Base-by-base conservation (phyloP, 2,888 invertebrate genomes). In the Drosophila tripunctata region DNA sequence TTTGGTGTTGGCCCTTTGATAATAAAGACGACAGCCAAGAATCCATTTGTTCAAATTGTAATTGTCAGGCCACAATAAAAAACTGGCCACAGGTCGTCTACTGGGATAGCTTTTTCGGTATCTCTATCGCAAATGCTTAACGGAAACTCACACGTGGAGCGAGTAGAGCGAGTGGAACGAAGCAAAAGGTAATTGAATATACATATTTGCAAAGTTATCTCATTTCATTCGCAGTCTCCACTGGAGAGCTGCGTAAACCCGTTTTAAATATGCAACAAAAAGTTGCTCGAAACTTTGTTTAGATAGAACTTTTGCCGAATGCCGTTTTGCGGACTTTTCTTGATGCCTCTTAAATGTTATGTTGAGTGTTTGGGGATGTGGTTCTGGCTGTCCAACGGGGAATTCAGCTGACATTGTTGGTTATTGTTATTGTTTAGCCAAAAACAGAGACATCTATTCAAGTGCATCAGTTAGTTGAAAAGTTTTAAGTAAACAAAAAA, bases 161-260 rank as follows among this genome's bases (percentile, higher is more conserved):
- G 6, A 21, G 1, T 5, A 8, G 12, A 12, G 12, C 7, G 22
- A 1, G 7, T 17, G 3, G 38, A 5, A 35, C 24, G 12, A 5
- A 40, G 22, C 14, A 61, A 66, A 8, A 44, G 60, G 75, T 78
- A 78, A 79, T 79, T 79, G 78, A 79, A 79, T 79, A 79, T 72
- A 73, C 75, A 73, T 73, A 81, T 79, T 79, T 78, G 67, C 64
- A 80, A 79, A 79, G 78, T 79, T 79, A 72, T 81, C 75, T 81
- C 78, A 75, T 79, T 78, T 75, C 52, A 67, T 63, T 61, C 63
- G 33, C 48, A 41, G 41, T 19, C 40, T 43, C 22, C 24, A 2
- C 22, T 19, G 17, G 54, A 43, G 66, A 47, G 33, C 30, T 38
- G 70, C 58, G 55, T 58, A 74, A 77, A 69, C 69, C 75, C 67